Evolutionary conservation across 2,888 invertebrate species (phyloP).

Genomic region (Mesoligia furuncula): DNA sequence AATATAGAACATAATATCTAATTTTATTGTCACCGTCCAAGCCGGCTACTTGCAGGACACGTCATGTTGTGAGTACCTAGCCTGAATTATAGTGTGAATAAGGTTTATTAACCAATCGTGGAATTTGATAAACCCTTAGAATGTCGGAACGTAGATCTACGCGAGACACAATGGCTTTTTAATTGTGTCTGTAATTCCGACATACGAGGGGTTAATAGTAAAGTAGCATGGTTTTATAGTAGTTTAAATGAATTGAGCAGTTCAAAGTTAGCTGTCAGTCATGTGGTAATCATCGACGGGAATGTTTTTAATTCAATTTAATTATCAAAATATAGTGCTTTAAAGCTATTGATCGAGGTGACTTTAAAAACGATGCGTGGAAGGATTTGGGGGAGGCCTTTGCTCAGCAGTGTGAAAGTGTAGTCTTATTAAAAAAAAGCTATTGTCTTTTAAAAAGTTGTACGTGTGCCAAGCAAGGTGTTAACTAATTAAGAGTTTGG

Average conservation of each 20-base stretch:
- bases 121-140: no score
- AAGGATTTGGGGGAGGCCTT: not conserved
- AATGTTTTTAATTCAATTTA: not conserved
- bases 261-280: not conserved
- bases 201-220: no score
- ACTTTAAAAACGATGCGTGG: no score
- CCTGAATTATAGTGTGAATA: conserved; percentile 16
- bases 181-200: no score
- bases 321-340: not conserved
- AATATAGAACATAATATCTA: conserved; percentile 79
- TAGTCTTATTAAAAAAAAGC: not conserved
- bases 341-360: not conserved
- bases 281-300: not conserved
- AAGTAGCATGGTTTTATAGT: conserved; percentile 12
- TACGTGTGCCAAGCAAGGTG: not conserved
- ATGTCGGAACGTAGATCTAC: no score
- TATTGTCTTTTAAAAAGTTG: not conserved
- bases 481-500: not conserved
- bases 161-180: no score
- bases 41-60: conserved; percentile 49
- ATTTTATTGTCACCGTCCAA: conserved; percentile 68
- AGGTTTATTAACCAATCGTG: conserved; percentile 10
- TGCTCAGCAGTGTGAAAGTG: not conserved
- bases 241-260: not conserved
- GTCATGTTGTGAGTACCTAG: conserved; percentile 52